These are phyloP conservation scores for Portevinia maculata DNA, from an alignment of 2,888 invertebrate species.

Conservation along the genomic window DNA sequence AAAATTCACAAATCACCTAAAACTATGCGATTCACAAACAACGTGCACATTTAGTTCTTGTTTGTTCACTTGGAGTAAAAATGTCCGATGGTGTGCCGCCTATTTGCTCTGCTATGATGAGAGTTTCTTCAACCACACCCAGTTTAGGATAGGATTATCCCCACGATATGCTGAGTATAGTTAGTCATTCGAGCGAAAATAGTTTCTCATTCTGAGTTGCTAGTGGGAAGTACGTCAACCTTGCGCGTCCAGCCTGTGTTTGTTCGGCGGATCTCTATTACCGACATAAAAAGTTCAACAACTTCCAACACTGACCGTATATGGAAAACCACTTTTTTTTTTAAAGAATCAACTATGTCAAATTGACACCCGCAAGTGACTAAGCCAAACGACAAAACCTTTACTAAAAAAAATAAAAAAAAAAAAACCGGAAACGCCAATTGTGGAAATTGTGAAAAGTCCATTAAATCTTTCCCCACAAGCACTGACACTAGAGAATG, in stretches of 20 bases:
- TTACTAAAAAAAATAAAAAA: conserved; percentile 19
- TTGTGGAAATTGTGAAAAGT: conserved; percentile 73
- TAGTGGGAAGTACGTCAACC: conserved; percentile 68
- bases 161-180: conserved; percentile 25
- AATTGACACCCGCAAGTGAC: conserved; percentile 73
- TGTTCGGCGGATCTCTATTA: conserved; percentile 7
- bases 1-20: background rate
- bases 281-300: conserved; percentile 66
- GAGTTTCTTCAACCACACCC: conserved; percentile 61
- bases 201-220: conserved; percentile 59
- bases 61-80: background rate
- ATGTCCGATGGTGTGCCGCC: conserved; percentile 29
- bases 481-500: conserved; percentile 14
- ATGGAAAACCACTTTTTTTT: conserved; percentile 54
- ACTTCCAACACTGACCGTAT: conserved; percentile 48
- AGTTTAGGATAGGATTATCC: conserved; percentile 41
- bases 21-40: background rate
- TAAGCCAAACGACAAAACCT: conserved; percentile 55
- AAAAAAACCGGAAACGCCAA: conserved; percentile 68
- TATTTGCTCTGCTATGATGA: conserved; percentile 40
- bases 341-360: conserved; percentile 57
- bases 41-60: background rate
- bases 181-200: conserved; percentile 69
- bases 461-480: conserved; percentile 51
- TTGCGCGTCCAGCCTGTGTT: conserved; percentile 38